Conservation (phyloP, 2,113 vertebrate genomes). For the Podocnemis expansa region DNA sequence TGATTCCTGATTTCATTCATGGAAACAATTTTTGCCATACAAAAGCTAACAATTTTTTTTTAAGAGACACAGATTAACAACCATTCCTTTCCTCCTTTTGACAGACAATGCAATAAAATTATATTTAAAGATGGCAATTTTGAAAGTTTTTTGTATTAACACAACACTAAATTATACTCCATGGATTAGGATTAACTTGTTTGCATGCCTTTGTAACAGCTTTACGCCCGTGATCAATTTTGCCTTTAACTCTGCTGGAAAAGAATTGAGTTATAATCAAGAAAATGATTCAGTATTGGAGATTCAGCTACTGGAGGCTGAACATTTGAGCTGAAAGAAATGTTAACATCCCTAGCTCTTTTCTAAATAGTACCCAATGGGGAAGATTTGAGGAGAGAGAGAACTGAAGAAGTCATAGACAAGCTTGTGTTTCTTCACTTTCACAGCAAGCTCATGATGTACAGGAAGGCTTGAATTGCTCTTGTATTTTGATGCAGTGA, state of each 20-base stretch:
- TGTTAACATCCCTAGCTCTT: conserved; percentile 18
- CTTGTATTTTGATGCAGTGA: not conserved
- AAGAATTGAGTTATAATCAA: not conserved
- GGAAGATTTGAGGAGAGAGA: conserved; percentile 10
- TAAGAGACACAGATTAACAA: not conserved
- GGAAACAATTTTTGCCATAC: conserved; percentile 24
- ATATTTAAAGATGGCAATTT: conserved; percentile 1
- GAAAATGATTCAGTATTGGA: not conserved
- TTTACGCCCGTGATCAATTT: conserved; percentile 30
- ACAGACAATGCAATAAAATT: not conserved
- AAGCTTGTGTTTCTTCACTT: not conserved
- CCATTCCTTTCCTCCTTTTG: not conserved
- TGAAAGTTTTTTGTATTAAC: conserved; percentile 4
- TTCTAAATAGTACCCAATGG: not conserved
- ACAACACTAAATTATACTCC: not conserved
- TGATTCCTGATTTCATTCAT: conserved; percentile 22
- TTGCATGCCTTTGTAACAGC: not conserved
- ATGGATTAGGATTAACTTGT: conserved; percentile 43
- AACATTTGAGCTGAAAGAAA: not conserved
- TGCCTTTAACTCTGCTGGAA: conserved; percentile 20
- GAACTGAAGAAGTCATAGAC: not conserved
- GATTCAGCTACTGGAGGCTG: not conserved
- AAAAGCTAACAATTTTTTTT: not conserved
- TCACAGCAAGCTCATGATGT: not conserved
- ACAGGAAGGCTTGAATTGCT: not conserved